A percentile compares a stretch with the other conserved stretches of the same genome.
Conservation (phyloP, 1,140 invertebrate species). For the Calliphora vicina region DNA sequence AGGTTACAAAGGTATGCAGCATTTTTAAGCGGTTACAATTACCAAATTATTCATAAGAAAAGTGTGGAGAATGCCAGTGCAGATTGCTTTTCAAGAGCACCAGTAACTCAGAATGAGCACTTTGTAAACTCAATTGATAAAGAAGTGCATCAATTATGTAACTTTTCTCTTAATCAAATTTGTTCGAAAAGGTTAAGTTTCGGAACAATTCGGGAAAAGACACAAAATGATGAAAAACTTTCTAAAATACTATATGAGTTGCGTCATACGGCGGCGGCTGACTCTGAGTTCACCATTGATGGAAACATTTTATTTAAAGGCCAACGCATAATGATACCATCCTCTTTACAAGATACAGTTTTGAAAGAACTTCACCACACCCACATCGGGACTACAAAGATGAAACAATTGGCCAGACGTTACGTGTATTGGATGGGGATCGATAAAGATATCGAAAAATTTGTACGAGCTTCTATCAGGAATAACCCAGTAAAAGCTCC, state of each 20-base stretch:
- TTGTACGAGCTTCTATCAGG: too few species aligned
- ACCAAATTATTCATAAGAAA: not conserved
- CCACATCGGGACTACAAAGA: constrained; percentile 64
- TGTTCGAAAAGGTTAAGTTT: constrained; percentile 3
- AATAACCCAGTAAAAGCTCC: too few species aligned
- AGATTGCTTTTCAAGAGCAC: constrained; percentile 20
- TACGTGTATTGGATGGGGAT: constrained; percentile 65
- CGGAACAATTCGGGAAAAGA: not conserved
- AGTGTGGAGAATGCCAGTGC: constrained; percentile 48
- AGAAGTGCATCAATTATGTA: constrained; percentile 7
- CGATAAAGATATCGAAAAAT: constrained; percentile 59
- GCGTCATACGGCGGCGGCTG: not conserved
- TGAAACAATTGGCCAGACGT: constrained; percentile 64
- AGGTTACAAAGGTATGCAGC: constrained; percentile 28
- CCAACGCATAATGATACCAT: constrained; percentile 39
- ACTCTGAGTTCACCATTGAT: not conserved
- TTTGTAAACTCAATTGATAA: not conserved
- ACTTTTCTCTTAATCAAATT: not conserved
- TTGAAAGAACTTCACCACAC: constrained; percentile 59
- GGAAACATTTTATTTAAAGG: not conserved
- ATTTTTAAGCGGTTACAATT: constrained; percentile 20
- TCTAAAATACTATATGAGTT: not conserved
- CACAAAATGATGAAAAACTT: not conserved
- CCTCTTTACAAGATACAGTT: constrained; percentile 42
- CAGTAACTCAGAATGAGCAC: not conserved